Evolutionary conservation across 2,113 vertebrate species (phyloP), one percentile per base, ranked within the genome.

Genomic region (Accipiter virgatus): DNA sequence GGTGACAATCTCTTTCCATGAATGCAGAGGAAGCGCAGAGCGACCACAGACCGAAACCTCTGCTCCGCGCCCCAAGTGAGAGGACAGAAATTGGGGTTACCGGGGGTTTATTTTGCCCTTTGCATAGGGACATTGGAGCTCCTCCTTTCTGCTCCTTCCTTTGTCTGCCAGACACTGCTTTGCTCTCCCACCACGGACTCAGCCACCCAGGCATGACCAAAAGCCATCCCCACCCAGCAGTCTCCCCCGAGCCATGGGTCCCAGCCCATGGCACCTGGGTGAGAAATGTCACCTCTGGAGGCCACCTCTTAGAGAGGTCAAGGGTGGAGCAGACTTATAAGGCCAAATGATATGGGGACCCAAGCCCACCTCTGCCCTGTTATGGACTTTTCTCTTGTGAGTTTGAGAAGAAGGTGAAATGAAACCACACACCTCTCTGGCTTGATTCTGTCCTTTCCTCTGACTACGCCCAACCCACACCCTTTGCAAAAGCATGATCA

Each of bases 391-490:
- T 71, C 65, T 72, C 34, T 32, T 0, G 0, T 31, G 59, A 61
- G 18, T 61, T 50, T 79, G 66, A 91, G 73, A 87, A 91, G 72
- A 85, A 77, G 62, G 3, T 82, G 81, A 96, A 93, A 88, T 71
- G 88, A 95, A 97, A 95, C 71, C 63, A 42, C 3, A 0, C 2
- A 6, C 22, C 19, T 66, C 42, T 55, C 77, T 94, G 94, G 91
- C 72, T 90, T 4, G 3, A 77, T 62, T 86, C 72, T 80, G 90
- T 86, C 90, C 95, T 90, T 67, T 83, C 84, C 89, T 94, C 63
- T 48, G 87, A 88, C 71, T 75, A 80, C 70, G 7, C 95, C 86
- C 92, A 95, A 96, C 92, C 96, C 94, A 95, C 93, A 95, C 89
- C 92, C 94, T 95, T 95, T 94, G 86, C 55, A 89, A 86, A 74